Base-by-base conservation (phyloP, 2,888 invertebrate species). In the Brachynemurus nebulosus region DNA sequence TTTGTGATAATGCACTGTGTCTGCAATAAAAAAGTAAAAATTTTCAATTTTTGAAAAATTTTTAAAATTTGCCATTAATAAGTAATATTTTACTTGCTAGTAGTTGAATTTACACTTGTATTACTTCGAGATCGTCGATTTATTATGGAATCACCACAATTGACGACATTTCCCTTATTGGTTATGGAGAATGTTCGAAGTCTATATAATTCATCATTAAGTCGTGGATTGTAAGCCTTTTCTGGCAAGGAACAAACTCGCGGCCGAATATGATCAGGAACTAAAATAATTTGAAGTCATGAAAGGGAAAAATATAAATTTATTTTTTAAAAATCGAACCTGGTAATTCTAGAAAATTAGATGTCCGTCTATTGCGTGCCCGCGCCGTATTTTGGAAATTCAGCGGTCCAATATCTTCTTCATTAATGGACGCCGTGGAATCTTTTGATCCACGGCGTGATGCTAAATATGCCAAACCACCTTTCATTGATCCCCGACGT, bases 91-190 rank as follows among this genome's bases (percentile, higher is more conserved):
- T 63, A 83, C 85, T 80, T 78, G 72, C 86, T 86, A 44, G 80
- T 78, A 25, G 83, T 84, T 23, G 86, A 81, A 61, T 89, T 86
- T 57, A 89, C 86, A 46, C 88, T 88, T 3, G 89, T 90, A 56
- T 90, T 90, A 51, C 86, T 86, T 34, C 86, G 74, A 45, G 88
- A 88, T 33, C 88, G 70, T 7, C 88, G 69, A 52, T 86, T 86
- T 61, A 88, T 86, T 55, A 90, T 86, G 45, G 86, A 86, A 66
- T 90, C 90, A 0, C 90, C 90, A 53, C 88, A 86, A 67, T 90
- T 90, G 52, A 90, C 85, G 21, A 90, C 85, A 12, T 82, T 80
- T 0, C 89, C 89, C 62, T 88, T 88, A 58, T 83, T 84, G 42
- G 84, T 85, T 59, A 90, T 89, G 61, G 84, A 86, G 69, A 90